Base-by-base conservation (phyloP, 2,113 vertebrate species). In the Leptosomus discolor region DNA sequence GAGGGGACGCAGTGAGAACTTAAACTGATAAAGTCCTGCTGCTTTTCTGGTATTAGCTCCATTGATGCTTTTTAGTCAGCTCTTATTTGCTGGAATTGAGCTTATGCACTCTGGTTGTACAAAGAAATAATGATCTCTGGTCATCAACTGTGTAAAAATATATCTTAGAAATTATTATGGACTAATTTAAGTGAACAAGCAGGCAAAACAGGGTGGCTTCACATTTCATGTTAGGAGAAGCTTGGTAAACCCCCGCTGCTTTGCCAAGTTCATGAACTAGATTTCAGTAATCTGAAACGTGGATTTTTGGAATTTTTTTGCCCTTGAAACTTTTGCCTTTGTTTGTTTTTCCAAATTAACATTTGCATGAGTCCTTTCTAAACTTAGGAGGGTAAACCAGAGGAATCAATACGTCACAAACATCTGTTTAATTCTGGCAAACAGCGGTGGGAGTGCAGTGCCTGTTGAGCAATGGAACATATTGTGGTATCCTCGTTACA, bases 281-380 rank as follows among this genome's bases (percentile, higher is more conserved):
- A 34, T 88, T 87, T 51, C 92, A n/a, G 73, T 85, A 57, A 92
- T 51, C 65, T 88, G 56, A 78, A 68, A 50, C 0, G 2, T 32
- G 26, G 21, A 19, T 63, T 88, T 95, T 70, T 68, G 70, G 91
- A 93, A 96, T 37, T 6, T 56, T 77, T 96, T 85, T 92, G 81
- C 48, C 94, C 94, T 94, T 96, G 93, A 92, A 97, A 88, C 41
- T 60, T 91, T 48, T 82, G 48, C 65, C 54, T 91, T 74, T 95
- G 67, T 95, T 97, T 90, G 58, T 88, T 90, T 90, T 96, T 96
- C 93, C 83, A 65, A 90, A 71, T 89, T 88, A 95, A 24, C 64
- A 65, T 79, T 76, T 89, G 46, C 76, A 61, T 36, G 32, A 71
- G 70, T 27, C n/a, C 37, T 60, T 77, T 88, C 73, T 88, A 91